These are phyloP conservation scores for Eulemur rubriventer DNA, from an alignment of 2,797 vertebrate species.

Conservation along the genomic window DNA sequence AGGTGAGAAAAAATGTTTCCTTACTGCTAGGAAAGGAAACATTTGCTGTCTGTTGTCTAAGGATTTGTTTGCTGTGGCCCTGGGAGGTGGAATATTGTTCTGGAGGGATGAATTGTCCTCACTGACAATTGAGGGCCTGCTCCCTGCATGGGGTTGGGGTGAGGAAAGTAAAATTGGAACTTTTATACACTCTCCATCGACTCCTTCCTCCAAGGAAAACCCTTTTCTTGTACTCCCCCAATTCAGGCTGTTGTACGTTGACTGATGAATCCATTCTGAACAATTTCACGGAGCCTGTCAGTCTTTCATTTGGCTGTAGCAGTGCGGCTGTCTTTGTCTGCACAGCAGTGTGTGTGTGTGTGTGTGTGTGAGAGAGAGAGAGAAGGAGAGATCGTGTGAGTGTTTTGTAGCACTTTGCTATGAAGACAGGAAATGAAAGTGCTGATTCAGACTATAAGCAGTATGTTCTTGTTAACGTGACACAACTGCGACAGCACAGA, in stretches of 20 bases:
- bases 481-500: background rate
- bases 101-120: background rate
- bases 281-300: background rate
- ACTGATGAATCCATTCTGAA: background rate
- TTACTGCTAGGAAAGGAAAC: background rate
- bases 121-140: accelerated
- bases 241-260: background rate
- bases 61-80: accelerated
- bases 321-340: background rate
- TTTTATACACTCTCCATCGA: accelerated
- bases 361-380: background rate
- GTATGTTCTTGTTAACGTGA: background rate
- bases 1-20: slow-evolving; percentile 80
- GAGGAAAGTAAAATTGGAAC: background rate
- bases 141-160: background rate
- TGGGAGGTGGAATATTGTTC: background rate
- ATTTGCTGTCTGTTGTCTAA: accelerated
- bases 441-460: background rate
- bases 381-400: background rate
- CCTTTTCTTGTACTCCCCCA: background rate
- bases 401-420: background rate
- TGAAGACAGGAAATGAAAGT: background rate
- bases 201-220: accelerated
- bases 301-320: background rate
- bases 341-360: background rate